Percentiles rank a stretch among this genome's conserved stretches.
Conservation (phyloP, 2,797 vertebrate genomes). For the Spinibarbus caldwelli region DNA sequence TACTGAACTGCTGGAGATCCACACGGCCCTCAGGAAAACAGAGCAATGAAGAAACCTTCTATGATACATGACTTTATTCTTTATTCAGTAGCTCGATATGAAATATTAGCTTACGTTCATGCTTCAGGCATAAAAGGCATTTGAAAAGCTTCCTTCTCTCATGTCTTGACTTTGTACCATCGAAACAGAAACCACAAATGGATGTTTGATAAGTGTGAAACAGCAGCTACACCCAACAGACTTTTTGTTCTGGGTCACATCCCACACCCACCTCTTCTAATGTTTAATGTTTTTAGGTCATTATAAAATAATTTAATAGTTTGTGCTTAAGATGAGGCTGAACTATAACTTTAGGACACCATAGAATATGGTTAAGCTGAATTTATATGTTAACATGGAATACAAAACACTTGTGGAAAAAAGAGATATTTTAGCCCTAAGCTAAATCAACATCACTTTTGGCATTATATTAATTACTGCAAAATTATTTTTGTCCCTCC, state of each 20-base stretch:
- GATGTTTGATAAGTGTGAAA: conserved; percentile 29
- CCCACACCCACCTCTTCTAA: conserved; percentile 20
- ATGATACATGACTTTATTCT: conserved; percentile 7
- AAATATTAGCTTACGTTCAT: conserved; percentile 19
- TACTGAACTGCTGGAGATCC: too few relatives aligned
- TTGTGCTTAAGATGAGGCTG: conserved; percentile 5
- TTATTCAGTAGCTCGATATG: conserved; percentile 4
- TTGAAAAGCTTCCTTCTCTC: conserved; percentile 23
- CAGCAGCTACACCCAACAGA: conserved; percentile 21
- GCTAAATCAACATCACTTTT: neutral
- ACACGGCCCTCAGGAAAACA: conserved; percentile 3
- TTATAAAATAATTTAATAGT: conserved; percentile 25
- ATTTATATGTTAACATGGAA: neutral
- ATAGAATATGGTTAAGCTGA: neutral
- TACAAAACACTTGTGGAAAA: neutral
- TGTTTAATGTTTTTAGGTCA: conserved; percentile 39
- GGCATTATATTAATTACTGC: neutral
- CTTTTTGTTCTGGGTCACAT: conserved; percentile 43
- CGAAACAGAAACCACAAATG: conserved; percentile 36
- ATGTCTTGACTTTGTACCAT: conserved; percentile 15
- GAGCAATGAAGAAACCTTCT: neutral
- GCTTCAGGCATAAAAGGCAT: conserved; percentile 17
- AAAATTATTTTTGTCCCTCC: neutral
- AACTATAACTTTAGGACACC: neutral
- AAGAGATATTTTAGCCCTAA: neutral